Conservation (phyloP, 2,113 vertebrate genomes). For the Triplophysa siluroides region DNA sequence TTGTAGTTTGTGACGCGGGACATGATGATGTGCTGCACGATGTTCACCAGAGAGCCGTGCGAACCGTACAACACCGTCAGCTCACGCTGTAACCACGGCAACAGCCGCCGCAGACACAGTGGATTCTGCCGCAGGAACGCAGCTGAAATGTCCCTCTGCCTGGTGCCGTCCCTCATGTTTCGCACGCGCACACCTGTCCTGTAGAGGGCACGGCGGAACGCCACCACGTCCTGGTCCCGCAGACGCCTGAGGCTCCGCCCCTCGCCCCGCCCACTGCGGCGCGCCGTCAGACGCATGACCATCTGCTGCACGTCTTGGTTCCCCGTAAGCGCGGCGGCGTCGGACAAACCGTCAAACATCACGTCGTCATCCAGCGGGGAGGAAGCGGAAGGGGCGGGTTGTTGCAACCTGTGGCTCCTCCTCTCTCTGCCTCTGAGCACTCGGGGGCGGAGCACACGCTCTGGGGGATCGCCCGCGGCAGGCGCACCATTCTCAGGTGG, state of each 20-base stretch:
- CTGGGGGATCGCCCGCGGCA: conserved; percentile 71
- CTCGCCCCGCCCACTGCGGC: conserved; percentile 77
- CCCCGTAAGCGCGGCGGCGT: conserved; percentile 48
- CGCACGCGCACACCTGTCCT: conserved; percentile 82
- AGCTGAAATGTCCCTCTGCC: conserved; percentile 85
- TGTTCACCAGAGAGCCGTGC: conserved; percentile 87
- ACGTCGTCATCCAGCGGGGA: conserved; percentile 81
- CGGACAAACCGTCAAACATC: conserved; percentile 76
- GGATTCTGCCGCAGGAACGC: conserved; percentile 89
- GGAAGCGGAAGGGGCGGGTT: conserved; percentile 48
- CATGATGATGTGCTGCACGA: conserved; percentile 93
- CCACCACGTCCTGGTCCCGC: conserved; percentile 86
- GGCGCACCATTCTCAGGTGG: conserved; percentile 67
- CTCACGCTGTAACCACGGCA: conserved; percentile 92
- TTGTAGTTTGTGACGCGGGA: conserved; percentile 85
- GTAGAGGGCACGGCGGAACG: conserved; percentile 89
- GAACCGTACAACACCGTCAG: conserved; percentile 86
- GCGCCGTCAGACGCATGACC: conserved; percentile 77
- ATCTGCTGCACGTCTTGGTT: conserved; percentile 78
- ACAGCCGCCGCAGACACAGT: conserved; percentile 87
- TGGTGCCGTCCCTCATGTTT: conserved; percentile 82
- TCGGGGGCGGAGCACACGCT: conserved; percentile 44
- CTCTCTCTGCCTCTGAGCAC: conserved; percentile 44
- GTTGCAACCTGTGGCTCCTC: conserved; percentile 60
- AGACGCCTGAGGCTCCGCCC: conserved; percentile 76